phyloP scores from a whole-genome alignment of 2,797 vertebrate species.

The Catamblyrhynchus diadema region DNA sequence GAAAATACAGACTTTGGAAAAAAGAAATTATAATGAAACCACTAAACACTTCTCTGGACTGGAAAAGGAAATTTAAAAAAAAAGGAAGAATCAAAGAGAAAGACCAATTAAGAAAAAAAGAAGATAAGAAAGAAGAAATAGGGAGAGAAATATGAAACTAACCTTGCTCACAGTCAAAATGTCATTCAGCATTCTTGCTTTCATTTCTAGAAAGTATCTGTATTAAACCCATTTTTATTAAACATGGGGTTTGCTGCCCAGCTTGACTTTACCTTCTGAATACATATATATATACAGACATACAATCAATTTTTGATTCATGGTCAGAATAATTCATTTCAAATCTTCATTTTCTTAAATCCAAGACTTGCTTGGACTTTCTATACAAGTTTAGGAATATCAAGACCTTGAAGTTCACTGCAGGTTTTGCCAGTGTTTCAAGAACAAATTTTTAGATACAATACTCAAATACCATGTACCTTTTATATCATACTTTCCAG shows the following conservation, averaged over 20 bases:
- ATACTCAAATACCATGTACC: background rate
- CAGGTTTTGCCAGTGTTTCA: slow-evolving; percentile 3
- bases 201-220: slow-evolving; percentile 64
- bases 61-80: background rate
- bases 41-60: slow-evolving; percentile 23
- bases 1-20: slow-evolving; percentile 39
- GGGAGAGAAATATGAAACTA: slow-evolving; percentile 49
- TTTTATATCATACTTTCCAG: background rate
- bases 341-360: slow-evolving; percentile 32
- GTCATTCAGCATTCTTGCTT: slow-evolving; percentile 66
- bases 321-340: slow-evolving; percentile 65
- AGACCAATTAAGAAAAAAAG: background rate
- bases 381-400: slow-evolving; percentile 60
- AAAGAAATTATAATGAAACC: slow-evolving; percentile 28
- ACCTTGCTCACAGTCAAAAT: slow-evolving; percentile 67
- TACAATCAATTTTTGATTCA: slow-evolving; percentile 57
- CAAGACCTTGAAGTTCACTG: slow-evolving; percentile 63
- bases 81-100: background rate
- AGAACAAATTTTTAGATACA: background rate
- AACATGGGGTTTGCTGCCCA: slow-evolving; percentile 45
- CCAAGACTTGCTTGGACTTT: slow-evolving; percentile 26
- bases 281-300: slow-evolving; percentile 1
- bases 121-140: background rate
- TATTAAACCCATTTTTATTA: slow-evolving; percentile 74
- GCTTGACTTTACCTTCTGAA: slow-evolving; percentile 1